Evolutionary conservation across 2,797 vertebrate species (phyloP).

Genomic region (Prionace glauca): DNA sequence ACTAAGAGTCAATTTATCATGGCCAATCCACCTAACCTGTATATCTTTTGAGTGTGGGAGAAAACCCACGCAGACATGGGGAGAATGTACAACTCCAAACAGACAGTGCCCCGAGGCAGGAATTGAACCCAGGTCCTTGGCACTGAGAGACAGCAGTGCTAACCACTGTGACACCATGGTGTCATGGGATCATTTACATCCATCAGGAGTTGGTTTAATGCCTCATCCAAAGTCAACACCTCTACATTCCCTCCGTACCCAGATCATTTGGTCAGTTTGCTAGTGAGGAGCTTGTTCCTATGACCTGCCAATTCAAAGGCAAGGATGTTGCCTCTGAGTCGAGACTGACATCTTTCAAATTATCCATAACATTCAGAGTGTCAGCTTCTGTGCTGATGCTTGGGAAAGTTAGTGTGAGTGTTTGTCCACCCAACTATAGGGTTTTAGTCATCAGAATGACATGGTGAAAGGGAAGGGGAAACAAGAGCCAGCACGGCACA

Average conservation of each 20-base stretch:
- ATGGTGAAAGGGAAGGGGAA: background rate
- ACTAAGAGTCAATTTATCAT: no score
- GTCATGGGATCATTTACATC: background rate
- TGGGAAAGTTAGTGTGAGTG: background rate
- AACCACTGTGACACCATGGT: background rate
- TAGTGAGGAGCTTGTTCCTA: background rate
- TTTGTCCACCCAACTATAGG: background rate
- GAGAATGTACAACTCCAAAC: no score
- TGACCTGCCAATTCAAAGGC: background rate
- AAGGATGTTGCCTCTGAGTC: background rate
- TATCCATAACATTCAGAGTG: background rate
- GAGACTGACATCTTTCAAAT: background rate
- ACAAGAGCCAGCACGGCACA: background rate
- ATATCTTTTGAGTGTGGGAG: no score
- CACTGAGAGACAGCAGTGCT: no score
- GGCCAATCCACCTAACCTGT: no score
- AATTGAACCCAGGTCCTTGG: no score
- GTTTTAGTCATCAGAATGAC: background rate
- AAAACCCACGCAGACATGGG: no score
- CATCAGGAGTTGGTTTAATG: background rate
- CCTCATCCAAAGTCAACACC: background rate
- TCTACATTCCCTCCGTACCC: background rate
- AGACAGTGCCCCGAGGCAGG: no score
- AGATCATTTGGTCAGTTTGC: background rate
- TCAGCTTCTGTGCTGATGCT: background rate